Evolutionary conservation across 2,888 invertebrate genomes (phyloP).

Genomic region (Glaucopsyche alexis): DNA sequence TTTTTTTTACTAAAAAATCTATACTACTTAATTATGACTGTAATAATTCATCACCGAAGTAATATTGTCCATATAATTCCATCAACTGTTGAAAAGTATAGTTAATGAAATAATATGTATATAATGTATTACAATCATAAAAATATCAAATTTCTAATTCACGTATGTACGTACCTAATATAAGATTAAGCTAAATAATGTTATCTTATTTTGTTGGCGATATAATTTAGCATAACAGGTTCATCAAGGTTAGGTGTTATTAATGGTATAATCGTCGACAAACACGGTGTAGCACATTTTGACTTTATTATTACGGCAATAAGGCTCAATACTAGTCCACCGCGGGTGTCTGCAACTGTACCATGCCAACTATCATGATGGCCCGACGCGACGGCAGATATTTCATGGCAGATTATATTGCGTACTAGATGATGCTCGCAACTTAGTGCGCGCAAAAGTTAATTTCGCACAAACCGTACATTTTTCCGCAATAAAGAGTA

Average conservation of each 20-base stretch:
- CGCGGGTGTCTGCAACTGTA: not conserved
- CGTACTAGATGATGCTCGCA: no score
- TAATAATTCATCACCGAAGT: not conserved
- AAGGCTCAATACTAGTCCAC: not conserved
- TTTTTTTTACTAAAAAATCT: no score
- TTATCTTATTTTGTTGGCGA: conserved; percentile 59
- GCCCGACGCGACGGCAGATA: not conserved
- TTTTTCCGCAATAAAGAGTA: no score
- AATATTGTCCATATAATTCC: not conserved
- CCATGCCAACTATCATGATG: not conserved
- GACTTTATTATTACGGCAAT: not conserved
- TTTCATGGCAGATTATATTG: no score
- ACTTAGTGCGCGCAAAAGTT: no score
- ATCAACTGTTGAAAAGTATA: not conserved
- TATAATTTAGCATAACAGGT: conserved; percentile 70
- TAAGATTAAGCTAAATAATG: conserved; percentile 36
- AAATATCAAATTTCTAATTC: conserved; percentile 5
- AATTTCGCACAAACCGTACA: no score
- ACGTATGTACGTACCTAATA: not conserved
- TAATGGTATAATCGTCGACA: conserved; percentile 46
- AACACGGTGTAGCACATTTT: conserved; percentile 27
- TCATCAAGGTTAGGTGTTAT: conserved; percentile 63
- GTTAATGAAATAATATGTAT: not conserved
- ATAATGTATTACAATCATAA: conserved; percentile 10
- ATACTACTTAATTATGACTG: no score